Evolutionary conservation across 2,113 vertebrate species (phyloP), one percentile per base, ranked within the genome.

Genomic region (Gymnobelideus leadbeateri): DNA sequence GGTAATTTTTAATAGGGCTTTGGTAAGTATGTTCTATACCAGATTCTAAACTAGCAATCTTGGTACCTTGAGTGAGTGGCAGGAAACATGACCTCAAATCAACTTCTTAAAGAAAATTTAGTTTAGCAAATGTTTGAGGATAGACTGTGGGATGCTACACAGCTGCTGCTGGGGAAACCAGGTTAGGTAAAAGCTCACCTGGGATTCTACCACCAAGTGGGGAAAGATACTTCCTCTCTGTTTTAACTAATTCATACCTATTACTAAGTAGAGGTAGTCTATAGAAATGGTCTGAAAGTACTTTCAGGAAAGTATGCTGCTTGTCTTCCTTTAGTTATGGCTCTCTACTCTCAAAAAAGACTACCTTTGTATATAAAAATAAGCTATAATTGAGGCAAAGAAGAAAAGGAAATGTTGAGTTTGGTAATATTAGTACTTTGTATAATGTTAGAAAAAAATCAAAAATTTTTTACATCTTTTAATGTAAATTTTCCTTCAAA

Each of bases 201-300:
- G 68, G 19, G 37, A 84, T 84, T 84, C n/a, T 84, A 23, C 19
- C n/a, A 43, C 6, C n/a, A 84, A 23, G n/a, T 23, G 49, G n/a
- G 49, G 12, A 92, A 47, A 96, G 94, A 95, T 57, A 50, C 50
- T 91, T 1, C 12, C 24, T 95, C 92, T 51, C 49, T 57, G 8
- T 94, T 14, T 90, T 95, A 93, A 51, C 6, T 49, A 92, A 93
- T 89, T 21, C 16, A 91, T 47, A 92, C 53, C 94, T 94, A 96
- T 89, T 19, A 77, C 89, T 95, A 53, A 49, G 92, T 23, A 28
- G 68, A 89, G 57, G 52, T 93, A 4, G 24, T 91, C 94, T 95
- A n/a, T 84, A 89, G 28, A 95, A 93, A 90, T 26, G 89, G 26
- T 26, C 26, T 89, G 90, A 94, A 96, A 95, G 43, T 43, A 68